Conservation (phyloP, 2,113 vertebrate genomes). For the Tringa solitaria region DNA sequence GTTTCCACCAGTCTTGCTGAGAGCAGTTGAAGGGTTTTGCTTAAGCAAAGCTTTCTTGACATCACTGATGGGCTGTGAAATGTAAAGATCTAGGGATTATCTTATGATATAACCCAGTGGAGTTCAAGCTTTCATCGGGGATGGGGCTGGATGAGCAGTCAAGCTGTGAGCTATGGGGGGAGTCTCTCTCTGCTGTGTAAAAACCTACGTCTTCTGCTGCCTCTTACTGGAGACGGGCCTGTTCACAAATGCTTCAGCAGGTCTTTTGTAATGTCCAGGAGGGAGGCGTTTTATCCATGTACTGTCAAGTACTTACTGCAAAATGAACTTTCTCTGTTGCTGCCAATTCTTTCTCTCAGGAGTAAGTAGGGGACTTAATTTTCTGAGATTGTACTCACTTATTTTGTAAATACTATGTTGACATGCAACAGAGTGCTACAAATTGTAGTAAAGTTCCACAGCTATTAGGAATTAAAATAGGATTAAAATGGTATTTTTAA, state of each 20-base stretch:
- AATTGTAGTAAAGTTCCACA: neutral
- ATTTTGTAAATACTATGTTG: neutral
- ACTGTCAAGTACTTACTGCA: neutral
- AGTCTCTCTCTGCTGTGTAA: neutral
- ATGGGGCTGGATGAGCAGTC: neutral
- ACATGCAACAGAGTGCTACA: neutral
- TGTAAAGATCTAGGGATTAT: neutral
- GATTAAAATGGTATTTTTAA: neutral
- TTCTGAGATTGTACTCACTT: neutral
- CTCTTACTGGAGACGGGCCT: neutral
- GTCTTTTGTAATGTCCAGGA: neutral
- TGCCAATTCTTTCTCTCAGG: neutral
- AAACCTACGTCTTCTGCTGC: neutral
- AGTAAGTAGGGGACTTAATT: neutral
- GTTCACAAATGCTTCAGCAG: neutral
- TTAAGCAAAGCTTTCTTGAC: neutral
- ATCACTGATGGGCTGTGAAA: neutral
- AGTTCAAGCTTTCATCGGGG: neutral
- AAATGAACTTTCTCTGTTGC: neutral
- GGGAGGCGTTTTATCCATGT: neutral
- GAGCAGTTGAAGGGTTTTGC: neutral
- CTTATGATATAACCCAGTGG: neutral
- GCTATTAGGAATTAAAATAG: conserved; percentile 27
- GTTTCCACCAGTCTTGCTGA: neutral
- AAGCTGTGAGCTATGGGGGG: neutral